These are phyloP conservation scores for Pandemis heparana DNA, from an alignment of 2,888 invertebrate species.

Conservation along the genomic window DNA sequence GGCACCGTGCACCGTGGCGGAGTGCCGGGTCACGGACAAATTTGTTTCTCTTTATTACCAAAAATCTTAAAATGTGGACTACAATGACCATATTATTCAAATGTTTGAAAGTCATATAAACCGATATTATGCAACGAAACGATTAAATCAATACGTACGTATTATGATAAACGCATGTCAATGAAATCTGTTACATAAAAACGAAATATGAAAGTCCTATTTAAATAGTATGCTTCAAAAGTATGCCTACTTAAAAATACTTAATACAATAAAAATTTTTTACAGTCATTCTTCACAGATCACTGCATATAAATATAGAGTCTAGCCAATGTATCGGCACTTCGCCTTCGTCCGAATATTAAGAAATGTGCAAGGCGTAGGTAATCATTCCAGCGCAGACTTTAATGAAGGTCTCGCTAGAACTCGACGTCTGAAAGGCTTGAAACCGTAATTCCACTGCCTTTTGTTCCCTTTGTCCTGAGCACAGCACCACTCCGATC, in stretches of 20 bases:
- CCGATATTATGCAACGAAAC: neutral
- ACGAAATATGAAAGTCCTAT: no score
- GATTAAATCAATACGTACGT: neutral
- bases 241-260: neutral
- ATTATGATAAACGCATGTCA: no score
- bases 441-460: constrained; percentile 65
- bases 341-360: constrained; percentile 23
- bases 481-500: constrained; percentile 53
- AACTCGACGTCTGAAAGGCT: constrained; percentile 61
- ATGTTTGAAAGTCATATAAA: neutral
- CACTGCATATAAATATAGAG: neutral
- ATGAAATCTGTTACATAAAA: no score
- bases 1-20: constrained; percentile 26
- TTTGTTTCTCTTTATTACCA: neutral
- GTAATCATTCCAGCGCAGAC: constrained; percentile 61
- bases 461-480: constrained; percentile 70
- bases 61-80: neutral
- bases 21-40: constrained; percentile 17
- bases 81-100: neutral
- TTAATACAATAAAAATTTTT: neutral
- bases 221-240: neutral
- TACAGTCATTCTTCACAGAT: neutral
- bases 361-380: constrained; percentile 50
- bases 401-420: constrained; percentile 66
- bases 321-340: neutral